Conservation (phyloP, 2,113 vertebrate species). For the Petroica traversi region DNA sequence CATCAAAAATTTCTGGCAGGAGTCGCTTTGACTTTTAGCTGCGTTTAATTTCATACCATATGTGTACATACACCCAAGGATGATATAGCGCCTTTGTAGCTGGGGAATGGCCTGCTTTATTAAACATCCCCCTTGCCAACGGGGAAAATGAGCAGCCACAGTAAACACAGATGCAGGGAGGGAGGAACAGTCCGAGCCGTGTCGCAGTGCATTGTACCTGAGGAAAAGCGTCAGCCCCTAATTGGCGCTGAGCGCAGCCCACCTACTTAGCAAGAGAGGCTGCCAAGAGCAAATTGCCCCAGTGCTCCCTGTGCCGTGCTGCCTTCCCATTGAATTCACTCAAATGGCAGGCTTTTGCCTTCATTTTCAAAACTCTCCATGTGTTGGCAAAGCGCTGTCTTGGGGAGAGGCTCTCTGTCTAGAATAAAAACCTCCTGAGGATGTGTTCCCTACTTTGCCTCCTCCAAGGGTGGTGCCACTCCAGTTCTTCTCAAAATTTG, state of each 20-base stretch:
- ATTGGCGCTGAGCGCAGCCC: conserved; percentile 48
- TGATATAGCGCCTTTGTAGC: conserved; percentile 27
- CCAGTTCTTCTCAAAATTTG: not conserved
- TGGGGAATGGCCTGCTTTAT: conserved; percentile 55
- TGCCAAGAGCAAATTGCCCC: conserved; percentile 58
- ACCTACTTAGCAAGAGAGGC: conserved; percentile 43
- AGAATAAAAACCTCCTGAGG: conserved; percentile 18
- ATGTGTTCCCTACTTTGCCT: not conserved
- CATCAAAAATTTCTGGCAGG: conserved; percentile 36
- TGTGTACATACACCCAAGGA: conserved; percentile 10
- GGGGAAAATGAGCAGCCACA: conserved; percentile 45
- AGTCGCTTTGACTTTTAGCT: conserved; percentile 25
- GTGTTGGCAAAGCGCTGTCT: conserved; percentile 44
- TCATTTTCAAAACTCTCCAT: conserved; percentile 32
- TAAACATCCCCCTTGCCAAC: conserved; percentile 53
- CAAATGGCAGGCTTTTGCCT: conserved; percentile 23
- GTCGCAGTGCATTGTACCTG: conserved; percentile 17
- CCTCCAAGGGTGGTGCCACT: not conserved
- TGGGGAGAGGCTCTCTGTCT: not conserved
- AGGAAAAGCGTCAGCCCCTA: conserved; percentile 7
- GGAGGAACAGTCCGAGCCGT: not conserved
- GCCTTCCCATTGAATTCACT: conserved; percentile 43
- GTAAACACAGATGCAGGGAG: conserved; percentile 45
- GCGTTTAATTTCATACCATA: conserved; percentile 27
- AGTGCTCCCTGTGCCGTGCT: not conserved